A percentile compares a stretch with the other conserved stretches of the same genome.
phyloP scores from a whole-genome alignment of 1,140 invertebrate genomes.

The Aphis craccivora region DNA sequence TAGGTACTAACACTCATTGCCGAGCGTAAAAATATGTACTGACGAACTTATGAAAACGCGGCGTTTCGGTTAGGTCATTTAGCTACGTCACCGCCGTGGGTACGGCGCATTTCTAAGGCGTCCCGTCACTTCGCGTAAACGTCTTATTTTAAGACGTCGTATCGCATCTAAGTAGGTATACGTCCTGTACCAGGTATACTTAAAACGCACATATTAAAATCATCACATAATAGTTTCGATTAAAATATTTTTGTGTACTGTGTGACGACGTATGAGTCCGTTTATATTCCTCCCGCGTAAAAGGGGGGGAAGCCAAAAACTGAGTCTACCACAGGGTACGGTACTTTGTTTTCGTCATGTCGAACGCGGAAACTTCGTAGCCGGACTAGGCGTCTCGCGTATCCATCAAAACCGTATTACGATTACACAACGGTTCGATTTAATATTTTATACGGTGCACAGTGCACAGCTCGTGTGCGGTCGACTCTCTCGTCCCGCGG shows the following conservation, averaged over 20 bases:
- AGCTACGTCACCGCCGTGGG: background rate
- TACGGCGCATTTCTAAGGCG: background rate
- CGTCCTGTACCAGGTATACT: too few species aligned
- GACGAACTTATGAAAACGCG: background rate
- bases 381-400: background rate
- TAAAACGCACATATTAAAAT: too few species aligned
- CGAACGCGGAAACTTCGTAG: background rate
- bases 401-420: background rate
- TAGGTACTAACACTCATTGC: background rate
- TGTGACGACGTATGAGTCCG: too few species aligned
- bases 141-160: too few species aligned
- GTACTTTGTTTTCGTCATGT: background rate
- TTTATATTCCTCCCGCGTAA: too few species aligned
- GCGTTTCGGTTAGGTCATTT: background rate
- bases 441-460: background rate
- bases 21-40: background rate
- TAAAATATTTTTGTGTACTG: too few species aligned
- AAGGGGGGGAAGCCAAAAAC: background rate
- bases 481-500: background rate
- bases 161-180: too few species aligned
- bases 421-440: background rate
- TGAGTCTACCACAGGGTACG: background rate
- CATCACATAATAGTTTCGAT: too few species aligned
- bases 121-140: too few species aligned
- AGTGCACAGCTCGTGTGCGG: background rate